Percentiles rank a stretch among this genome's conserved stretches.
Conservation (phyloP, 2,888 invertebrate genomes). For the Drosophila kambysellisi region DNA sequence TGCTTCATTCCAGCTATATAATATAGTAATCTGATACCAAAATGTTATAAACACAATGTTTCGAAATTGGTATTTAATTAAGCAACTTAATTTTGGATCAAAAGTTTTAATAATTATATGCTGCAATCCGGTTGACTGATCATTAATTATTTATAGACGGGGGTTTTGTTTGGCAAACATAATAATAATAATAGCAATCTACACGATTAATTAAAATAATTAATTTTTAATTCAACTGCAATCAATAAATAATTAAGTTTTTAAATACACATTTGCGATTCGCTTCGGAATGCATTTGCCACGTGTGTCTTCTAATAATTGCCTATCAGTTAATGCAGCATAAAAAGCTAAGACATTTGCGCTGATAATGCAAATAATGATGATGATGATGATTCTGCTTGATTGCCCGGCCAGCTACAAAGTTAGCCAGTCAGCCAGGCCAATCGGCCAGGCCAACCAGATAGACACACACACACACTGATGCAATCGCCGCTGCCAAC, state of each 20-base stretch:
- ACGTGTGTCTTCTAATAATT: conserved; percentile 17
- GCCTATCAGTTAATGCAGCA: conserved; percentile 29
- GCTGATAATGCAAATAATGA: conserved; percentile 22
- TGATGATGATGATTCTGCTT: conserved; percentile 54
- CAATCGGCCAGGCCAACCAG: background rate
- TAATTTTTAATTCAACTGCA: conserved; percentile 6
- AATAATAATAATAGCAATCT: background rate
- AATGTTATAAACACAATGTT: background rate
- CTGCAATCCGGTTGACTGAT: background rate
- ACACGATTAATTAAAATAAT: background rate
- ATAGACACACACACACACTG: conserved; percentile 16
- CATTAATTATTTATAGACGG: background rate
- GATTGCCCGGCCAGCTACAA: conserved; percentile 37
- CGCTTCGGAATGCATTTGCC: conserved; percentile 31
- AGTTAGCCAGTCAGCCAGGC: background rate
- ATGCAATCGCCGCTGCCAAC: conserved; percentile 28
- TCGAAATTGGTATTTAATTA: background rate
- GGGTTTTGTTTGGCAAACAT: background rate
- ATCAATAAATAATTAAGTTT: conserved; percentile 40
- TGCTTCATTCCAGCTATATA: background rate
- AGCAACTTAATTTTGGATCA: background rate
- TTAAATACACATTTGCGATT: conserved; percentile 13
- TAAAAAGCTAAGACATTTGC: conserved; percentile 1
- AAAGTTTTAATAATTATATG: background rate
- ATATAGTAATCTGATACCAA: background rate